Percentiles rank a stretch among this genome's conserved stretches.
phyloP scores from a whole-genome alignment of 2,113 vertebrate genomes.

The Gracilinanus agilis region DNA sequence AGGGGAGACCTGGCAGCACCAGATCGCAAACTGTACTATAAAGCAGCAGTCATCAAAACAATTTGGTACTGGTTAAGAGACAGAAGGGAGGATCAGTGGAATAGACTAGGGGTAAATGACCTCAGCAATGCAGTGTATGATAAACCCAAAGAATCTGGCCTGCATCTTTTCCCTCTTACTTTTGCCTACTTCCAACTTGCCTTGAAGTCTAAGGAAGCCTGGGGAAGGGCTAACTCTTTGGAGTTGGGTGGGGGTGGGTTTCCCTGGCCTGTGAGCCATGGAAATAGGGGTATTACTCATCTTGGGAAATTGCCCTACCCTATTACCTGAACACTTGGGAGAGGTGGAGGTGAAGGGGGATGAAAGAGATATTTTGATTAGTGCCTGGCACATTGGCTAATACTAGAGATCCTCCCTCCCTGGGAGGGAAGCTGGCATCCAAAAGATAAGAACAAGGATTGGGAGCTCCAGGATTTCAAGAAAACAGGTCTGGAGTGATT shows the following conservation, averaged over 20 bases:
- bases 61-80: too few relatives aligned
- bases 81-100: too few relatives aligned
- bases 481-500: not conserved
- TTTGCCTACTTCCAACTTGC: not conserved
- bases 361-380: constrained; percentile 2
- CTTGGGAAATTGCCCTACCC: not conserved
- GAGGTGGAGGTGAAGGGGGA: not conserved
- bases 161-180: not conserved
- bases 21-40: too few relatives aligned
- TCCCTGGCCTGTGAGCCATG: not conserved
- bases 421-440: not conserved
- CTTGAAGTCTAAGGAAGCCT: not conserved
- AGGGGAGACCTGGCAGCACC: too few relatives aligned
- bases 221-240: not conserved
- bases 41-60: too few relatives aligned
- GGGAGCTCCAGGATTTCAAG: not conserved
- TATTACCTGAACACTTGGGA: not conserved
- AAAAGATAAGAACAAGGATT: not conserved
- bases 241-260: not conserved
- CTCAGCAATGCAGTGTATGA: too few relatives aligned
- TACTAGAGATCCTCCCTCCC: not conserved
- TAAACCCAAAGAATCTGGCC: too few relatives aligned
- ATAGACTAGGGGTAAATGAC: too few relatives aligned
- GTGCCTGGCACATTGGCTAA: not conserved
- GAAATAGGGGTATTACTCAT: not conserved